Conservation (phyloP, 2,113 vertebrate species). For the Naja naja region DNA sequence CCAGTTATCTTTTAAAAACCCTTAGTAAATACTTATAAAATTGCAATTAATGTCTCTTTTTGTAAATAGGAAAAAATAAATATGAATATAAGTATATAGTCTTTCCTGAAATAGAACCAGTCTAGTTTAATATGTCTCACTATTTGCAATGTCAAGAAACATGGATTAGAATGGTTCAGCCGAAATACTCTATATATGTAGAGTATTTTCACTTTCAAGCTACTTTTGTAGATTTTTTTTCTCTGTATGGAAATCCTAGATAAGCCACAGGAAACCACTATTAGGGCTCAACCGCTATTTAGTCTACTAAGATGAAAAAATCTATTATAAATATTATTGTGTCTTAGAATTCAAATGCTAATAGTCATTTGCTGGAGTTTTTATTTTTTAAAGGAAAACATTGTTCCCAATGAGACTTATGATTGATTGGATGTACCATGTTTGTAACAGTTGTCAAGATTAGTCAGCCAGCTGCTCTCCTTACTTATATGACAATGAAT, state of each 20-base stretch:
- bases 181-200: neutral
- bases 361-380: neutral
- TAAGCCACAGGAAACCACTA: neutral
- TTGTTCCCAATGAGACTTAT: neutral
- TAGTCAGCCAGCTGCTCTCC: neutral
- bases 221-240: neutral
- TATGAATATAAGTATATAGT: neutral
- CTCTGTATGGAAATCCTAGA: neutral
- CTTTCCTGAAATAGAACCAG: neutral
- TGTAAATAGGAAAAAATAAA: neutral
- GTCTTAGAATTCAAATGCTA: neutral
- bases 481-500: neutral
- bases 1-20: neutral
- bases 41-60: neutral
- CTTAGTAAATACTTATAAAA: neutral
- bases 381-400: neutral
- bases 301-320: neutral
- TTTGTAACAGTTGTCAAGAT: neutral
- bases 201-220: neutral
- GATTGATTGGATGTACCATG: neutral
- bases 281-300: neutral
- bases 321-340: neutral
- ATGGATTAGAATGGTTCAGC: neutral
- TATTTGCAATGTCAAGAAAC: neutral
- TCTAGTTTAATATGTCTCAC: neutral